These are phyloP conservation scores for Hoplodrina blanda DNA, from an alignment of 2,888 invertebrate species.

Conservation along the genomic window DNA sequence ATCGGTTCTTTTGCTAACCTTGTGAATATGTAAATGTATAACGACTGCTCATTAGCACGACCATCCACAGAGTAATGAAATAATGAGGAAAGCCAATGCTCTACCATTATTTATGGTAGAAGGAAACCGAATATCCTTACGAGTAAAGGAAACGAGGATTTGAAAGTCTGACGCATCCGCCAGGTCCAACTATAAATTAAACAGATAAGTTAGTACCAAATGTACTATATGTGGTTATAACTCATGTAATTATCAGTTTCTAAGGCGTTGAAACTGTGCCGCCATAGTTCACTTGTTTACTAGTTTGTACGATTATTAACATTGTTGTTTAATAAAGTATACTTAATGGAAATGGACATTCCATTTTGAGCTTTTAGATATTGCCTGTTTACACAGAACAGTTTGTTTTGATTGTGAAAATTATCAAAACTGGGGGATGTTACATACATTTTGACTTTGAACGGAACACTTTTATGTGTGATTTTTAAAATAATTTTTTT, in stretches of 20 bases:
- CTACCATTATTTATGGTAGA: neutral
- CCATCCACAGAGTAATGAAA: neutral
- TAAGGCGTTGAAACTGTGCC: neutral
- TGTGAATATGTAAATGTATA: no score
- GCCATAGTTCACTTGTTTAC: neutral
- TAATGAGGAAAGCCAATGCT: neutral
- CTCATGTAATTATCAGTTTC: constrained; percentile 10
- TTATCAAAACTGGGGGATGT: no score
- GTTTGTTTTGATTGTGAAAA: no score
- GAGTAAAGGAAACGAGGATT: neutral
- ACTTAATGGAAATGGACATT: no score
- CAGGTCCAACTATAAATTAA: constrained; percentile 3
- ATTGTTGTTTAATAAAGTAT: neutral
- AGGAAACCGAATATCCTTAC: constrained; percentile 25
- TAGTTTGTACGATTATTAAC: neutral
- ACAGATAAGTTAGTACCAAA: neutral
- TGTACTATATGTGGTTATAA: neutral
- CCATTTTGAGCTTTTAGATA: no score
- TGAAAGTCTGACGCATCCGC: constrained; percentile 16
- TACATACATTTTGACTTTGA: no score
- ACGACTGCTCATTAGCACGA: no score
- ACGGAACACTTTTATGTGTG: no score
- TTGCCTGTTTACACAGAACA: no score
- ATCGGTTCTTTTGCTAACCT: no score
- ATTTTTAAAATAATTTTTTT: no score